A percentile compares a stretch with the other conserved stretches of the same genome.
Evolutionary conservation across 2,888 invertebrate genomes (phyloP).

Genomic region (Papilio gigon): DNA sequence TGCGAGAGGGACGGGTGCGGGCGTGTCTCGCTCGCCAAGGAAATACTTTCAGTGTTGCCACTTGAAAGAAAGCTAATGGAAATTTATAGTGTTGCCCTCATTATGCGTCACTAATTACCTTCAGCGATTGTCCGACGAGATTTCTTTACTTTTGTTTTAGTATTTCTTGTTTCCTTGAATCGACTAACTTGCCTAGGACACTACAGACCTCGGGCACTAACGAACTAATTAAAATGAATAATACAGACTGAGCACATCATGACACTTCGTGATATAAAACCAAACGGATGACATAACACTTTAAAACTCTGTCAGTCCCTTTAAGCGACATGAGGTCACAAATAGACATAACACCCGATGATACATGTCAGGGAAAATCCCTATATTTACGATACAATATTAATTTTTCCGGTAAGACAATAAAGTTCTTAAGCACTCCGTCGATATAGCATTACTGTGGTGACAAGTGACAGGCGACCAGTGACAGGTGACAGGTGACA

Average conservation of each 20-base stretch:
- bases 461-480: background rate
- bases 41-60: slow-evolving; percentile 41
- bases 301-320: too few species aligned
- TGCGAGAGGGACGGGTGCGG: slow-evolving; percentile 44
- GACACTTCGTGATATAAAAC: too few species aligned
- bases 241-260: too few species aligned
- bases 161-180: slow-evolving; percentile 9
- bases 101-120: slow-evolving; percentile 37
- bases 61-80: slow-evolving; percentile 45
- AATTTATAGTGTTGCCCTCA: slow-evolving; percentile 41
- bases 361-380: background rate
- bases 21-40: slow-evolving; percentile 43
- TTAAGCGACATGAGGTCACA: too few species aligned
- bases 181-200: background rate
- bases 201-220: too few species aligned
- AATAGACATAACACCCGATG: too few species aligned
- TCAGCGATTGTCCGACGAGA: slow-evolving; percentile 9
- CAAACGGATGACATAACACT: too few species aligned
- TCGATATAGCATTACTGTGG: background rate
- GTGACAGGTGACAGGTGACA: slow-evolving; percentile 1
- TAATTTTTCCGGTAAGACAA: background rate
- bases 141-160: slow-evolving; percentile 18
- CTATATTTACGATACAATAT: background rate
- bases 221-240: too few species aligned
- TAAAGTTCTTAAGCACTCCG: too few species aligned